Conservation (phyloP, 2,113 vertebrate genomes). For the Microtus ochrogaster region DNA sequence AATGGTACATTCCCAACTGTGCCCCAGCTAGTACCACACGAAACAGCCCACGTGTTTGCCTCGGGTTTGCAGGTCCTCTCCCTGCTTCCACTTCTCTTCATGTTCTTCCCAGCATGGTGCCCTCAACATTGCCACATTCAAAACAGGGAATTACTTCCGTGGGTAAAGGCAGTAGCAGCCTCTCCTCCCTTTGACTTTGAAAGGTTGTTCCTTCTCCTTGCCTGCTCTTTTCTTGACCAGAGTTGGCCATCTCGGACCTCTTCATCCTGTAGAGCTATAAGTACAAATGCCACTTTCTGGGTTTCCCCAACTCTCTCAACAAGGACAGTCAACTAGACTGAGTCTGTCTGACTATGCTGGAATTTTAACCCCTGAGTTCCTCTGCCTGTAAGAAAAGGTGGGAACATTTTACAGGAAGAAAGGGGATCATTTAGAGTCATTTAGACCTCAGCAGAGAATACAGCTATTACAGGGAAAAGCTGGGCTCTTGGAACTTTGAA, state of each 20-base stretch:
- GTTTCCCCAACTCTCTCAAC: not conserved
- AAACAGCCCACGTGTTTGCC: not conserved
- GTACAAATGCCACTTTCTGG: not conserved
- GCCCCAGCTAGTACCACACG: not conserved
- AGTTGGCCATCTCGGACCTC: not conserved
- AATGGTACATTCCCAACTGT: not conserved
- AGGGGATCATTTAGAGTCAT: not conserved
- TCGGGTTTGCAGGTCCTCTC: not conserved
- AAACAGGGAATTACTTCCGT: not conserved
- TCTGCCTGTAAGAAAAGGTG: not conserved
- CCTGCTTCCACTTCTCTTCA: not conserved
- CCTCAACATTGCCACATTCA: not conserved
- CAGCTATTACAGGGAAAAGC: not conserved
- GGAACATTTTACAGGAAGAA: not conserved
- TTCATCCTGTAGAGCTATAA: not conserved
- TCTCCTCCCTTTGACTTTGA: not conserved
- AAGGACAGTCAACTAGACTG: not conserved
- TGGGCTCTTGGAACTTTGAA: not conserved
- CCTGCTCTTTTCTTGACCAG: not conserved
- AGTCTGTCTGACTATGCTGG: not conserved
- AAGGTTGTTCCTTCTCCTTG: not conserved
- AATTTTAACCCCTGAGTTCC: not conserved
- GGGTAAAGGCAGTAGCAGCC: not conserved
- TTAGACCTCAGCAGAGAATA: not conserved
- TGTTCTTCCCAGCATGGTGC: not conserved